Evolutionary conservation across 2,888 invertebrate genomes (phyloP), one percentile per base, ranked within the genome.

Genomic region (Agrochola lychnidis): DNA sequence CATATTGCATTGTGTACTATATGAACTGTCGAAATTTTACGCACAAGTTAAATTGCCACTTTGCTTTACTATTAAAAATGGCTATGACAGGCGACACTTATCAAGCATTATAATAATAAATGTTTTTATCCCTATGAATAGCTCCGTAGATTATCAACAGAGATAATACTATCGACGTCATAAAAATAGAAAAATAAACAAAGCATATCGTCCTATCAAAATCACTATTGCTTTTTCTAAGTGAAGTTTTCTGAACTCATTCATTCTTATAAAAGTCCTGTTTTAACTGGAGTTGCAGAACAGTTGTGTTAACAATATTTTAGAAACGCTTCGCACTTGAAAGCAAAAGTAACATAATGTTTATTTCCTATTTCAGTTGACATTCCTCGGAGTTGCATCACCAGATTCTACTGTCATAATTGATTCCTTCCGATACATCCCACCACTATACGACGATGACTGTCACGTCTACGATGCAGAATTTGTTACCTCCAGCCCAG

Each of bases 401-500:
- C 70, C 83, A 5, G 82, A 69, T 9, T 89, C 92, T 25, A 80
- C 78, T 66, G 82, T 91, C 9, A 71, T 90, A 19, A 71, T 92
- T 3, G 91, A 91, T 67, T 93, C 93, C 10, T 89, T 92, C 72
- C 78, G 91, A 69, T 91, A 92, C 64, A 87, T 88, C n/a, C 85
- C 89, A 6, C 89, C 89, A 7, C 56, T 16, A 25, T 77, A 84
- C 59, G 89, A 89, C 19, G 72, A 84, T 0, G 79, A 82, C 56
- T 90, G 92, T 73, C 69, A 80, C 22, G 87, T 91, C 63, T 92
- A 90, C 51, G 78, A 85, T 42, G 88, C 76, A 61, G 81, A 79
- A 6, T 73, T 83, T 57, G 80, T 79, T 4, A 84, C 87, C 5
- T 70, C 73, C 14, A 76, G 25, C n/a, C 86, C 86, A 30, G 51